These are phyloP conservation scores for Nesogale talazaci DNA, from an alignment of 2,113 vertebrate genomes.

Conservation along the genomic window DNA sequence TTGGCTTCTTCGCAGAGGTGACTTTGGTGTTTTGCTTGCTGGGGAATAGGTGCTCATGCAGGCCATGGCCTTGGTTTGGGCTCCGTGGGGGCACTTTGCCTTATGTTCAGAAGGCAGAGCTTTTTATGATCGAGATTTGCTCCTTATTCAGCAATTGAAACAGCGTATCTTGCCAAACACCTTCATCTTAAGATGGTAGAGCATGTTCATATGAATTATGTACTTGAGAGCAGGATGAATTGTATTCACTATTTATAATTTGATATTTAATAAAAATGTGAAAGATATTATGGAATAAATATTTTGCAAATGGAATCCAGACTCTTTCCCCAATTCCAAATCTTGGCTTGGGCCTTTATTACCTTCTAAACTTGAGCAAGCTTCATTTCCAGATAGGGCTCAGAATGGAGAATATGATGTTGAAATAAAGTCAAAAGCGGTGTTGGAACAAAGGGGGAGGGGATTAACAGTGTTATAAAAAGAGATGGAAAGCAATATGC, in stretches of 20 bases:
- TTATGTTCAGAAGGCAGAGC: background rate
- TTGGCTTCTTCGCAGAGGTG: background rate
- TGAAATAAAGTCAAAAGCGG: background rate
- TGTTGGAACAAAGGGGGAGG: background rate
- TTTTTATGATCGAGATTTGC: background rate
- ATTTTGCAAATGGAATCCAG: background rate
- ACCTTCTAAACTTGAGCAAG: background rate
- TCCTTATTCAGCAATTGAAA: background rate
- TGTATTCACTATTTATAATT: background rate
- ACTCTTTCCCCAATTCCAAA: background rate
- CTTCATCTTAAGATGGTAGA: background rate
- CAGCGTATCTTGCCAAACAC: background rate
- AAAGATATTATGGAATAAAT: background rate
- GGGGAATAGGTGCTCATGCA: background rate
- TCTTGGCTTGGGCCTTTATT: background rate
- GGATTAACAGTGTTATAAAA: background rate
- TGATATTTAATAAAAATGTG: background rate
- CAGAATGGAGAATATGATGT: background rate
- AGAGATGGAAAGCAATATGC: background rate
- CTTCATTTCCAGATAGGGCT: background rate
- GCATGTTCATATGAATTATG: background rate
- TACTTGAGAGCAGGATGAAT: background rate
- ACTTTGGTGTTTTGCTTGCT: background rate
- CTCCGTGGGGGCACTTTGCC: background rate
- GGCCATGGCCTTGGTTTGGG: no score